phyloP scores from a whole-genome alignment of 1,140 invertebrate species.

The Drosophila bocqueti region DNA sequence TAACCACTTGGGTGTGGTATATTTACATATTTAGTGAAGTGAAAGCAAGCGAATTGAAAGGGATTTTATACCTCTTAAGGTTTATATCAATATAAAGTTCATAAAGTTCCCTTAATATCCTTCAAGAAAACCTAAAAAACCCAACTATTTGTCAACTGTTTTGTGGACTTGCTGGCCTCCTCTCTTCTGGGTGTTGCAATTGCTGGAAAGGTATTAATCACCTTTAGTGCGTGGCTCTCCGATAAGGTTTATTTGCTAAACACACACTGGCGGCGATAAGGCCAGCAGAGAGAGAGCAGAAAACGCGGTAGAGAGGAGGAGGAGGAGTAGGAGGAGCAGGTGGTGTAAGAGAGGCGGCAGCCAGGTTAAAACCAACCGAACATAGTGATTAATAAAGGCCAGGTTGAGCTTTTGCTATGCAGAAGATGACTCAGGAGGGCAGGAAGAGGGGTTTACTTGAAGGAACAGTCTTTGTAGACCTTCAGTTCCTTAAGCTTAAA shows the following conservation, averaged over 20 bases:
- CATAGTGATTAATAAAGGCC: conserved; percentile 41
- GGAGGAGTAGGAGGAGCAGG: background rate
- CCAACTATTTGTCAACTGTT: background rate
- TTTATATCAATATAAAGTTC: too few species aligned
- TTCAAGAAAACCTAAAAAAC: background rate
- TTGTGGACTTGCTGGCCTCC: background rate
- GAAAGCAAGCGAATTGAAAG: background rate
- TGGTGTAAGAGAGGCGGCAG: background rate
- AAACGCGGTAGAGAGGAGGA: background rate
- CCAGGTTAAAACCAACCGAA: conserved; percentile 16
- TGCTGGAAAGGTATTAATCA: conserved; percentile 54
- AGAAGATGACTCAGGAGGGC: conserved; percentile 31
- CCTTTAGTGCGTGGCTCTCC: conserved; percentile 44
- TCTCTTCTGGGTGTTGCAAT: conserved; percentile 58
- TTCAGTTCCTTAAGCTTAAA: background rate
- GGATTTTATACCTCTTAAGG: too few species aligned
- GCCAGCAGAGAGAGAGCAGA: conserved; percentile 24
- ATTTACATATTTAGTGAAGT: background rate
- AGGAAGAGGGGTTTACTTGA: background rate
- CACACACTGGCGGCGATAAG: conserved; percentile 67
- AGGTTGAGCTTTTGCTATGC: conserved; percentile 19
- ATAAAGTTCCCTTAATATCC: background rate
- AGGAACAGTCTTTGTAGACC: background rate
- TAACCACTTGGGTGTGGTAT: too few species aligned
- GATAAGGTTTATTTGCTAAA: conserved; percentile 79